These are phyloP conservation scores for Poecilia picta DNA, from an alignment of 2,797 vertebrate species.

Conservation along the genomic window DNA sequence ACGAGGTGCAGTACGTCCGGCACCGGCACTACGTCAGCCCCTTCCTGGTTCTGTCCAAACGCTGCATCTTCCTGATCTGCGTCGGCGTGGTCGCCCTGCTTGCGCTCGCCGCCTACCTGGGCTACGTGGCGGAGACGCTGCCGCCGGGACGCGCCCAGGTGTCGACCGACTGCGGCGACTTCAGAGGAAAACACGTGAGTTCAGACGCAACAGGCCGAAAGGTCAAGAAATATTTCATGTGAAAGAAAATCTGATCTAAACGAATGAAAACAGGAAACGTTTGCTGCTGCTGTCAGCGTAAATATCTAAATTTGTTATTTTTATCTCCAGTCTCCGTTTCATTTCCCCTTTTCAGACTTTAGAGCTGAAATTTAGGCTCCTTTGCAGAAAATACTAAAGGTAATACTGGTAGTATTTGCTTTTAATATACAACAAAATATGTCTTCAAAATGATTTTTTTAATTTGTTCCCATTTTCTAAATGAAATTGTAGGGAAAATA, in stretches of 20 bases:
- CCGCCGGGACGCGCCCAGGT: conserved; percentile 62
- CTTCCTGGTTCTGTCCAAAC: conserved; percentile 74
- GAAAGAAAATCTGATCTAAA: background rate
- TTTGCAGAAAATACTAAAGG: background rate
- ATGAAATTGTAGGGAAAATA: background rate
- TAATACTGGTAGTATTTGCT: background rate
- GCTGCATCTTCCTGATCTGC: conserved; percentile 74
- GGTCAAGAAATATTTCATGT: background rate
- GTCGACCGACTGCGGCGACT: conserved; percentile 64
- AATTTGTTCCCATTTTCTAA: background rate
- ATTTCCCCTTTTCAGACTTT: background rate
- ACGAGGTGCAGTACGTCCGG: conserved; percentile 70
- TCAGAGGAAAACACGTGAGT: conserved; percentile 69
- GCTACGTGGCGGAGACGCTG: conserved; percentile 77
- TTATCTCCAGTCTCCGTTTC: background rate
- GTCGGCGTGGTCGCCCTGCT: conserved; percentile 69
- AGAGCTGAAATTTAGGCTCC: background rate
- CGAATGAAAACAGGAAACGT: background rate
- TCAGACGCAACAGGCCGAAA: background rate
- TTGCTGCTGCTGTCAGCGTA: background rate
- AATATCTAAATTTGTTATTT: background rate
- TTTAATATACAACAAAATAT: background rate
- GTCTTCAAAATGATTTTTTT: background rate
- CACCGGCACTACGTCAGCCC: conserved; percentile 78
- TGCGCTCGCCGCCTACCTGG: conserved; percentile 74